Conservation (phyloP, 1,140 invertebrate genomes). For the Zeugodacus cucurbitae region DNA sequence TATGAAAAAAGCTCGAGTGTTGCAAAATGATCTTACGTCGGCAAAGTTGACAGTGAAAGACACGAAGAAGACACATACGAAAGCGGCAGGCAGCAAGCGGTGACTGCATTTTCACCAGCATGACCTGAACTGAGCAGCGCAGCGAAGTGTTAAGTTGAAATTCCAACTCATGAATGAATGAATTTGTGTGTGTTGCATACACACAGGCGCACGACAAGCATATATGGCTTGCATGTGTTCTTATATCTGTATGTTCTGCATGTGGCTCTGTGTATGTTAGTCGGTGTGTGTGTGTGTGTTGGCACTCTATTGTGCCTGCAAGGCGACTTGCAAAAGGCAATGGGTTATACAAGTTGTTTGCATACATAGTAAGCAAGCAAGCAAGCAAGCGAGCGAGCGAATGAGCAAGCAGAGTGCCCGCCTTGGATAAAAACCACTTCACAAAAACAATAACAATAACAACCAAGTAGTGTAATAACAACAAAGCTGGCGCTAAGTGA, state of each 20-base stretch:
- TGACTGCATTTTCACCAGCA: not conserved
- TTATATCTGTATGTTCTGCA: not conserved
- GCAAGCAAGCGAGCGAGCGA: not conserved
- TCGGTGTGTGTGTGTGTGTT: not conserved
- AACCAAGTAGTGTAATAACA: not conserved
- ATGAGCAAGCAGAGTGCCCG: not conserved
- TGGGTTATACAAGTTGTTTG: slow-evolving; percentile 32
- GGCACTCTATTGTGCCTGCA: slow-evolving; percentile 9
- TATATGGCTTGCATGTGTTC: not conserved
- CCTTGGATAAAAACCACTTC: not conserved
- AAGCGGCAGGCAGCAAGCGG: not conserved
- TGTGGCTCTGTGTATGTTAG: not conserved
- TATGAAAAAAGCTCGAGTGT: not conserved
- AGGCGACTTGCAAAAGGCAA: not conserved
- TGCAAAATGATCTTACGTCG: not conserved
- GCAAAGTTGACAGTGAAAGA: not conserved
- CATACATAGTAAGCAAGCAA: slow-evolving; percentile 12
- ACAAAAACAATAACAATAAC: not conserved
- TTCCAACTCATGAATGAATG: slow-evolving; percentile 27
- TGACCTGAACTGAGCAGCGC: too few relatives aligned
- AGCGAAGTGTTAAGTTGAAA: slow-evolving; percentile 17
- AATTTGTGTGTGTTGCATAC: not conserved
- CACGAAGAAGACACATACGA: not conserved
- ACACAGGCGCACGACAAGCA: not conserved
- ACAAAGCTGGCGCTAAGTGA: not conserved